These are phyloP conservation scores for Morone saxatilis DNA, from an alignment of 2,113 vertebrate genomes.

Conservation along the genomic window DNA sequence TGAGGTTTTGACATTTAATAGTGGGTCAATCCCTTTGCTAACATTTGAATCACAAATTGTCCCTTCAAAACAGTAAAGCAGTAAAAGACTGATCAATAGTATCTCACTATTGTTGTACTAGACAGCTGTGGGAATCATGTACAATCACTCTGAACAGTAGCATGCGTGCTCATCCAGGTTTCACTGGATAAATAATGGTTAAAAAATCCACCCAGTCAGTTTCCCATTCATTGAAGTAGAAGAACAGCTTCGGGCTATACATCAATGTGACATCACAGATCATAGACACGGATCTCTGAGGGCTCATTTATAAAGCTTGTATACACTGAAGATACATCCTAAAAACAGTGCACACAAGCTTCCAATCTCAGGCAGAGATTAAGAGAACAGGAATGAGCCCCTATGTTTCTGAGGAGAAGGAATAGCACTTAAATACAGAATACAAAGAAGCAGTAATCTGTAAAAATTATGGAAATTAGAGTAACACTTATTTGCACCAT, in stretches of 20 bases:
- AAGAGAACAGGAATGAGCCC: slow-evolving; percentile 44
- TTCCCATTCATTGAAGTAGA: slow-evolving; percentile 75
- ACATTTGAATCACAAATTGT: slow-evolving; percentile 39
- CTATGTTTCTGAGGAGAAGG: slow-evolving; percentile 19
- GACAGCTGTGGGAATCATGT: slow-evolving; percentile 37
- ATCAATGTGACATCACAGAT: slow-evolving; percentile 81
- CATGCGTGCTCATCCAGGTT: slow-evolving; percentile 50
- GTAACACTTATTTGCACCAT: slow-evolving; percentile 31
- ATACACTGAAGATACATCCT: slow-evolving; percentile 71
- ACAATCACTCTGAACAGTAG: slow-evolving; percentile 15
- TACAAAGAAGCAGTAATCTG: slow-evolving; percentile 44
- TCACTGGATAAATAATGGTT: slow-evolving; percentile 71
- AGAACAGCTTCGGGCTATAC: slow-evolving; percentile 80
- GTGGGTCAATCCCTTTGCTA: slow-evolving; percentile 14
- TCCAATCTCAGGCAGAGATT: slow-evolving; percentile 56
- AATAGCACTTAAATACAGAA: slow-evolving; percentile 45
- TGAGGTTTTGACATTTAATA: slow-evolving; percentile 33
- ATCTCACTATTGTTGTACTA: background rate
- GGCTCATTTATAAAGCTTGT: slow-evolving; percentile 81
- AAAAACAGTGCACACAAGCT: slow-evolving; percentile 61
- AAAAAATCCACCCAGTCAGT: slow-evolving; percentile 71
- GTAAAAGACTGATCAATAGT: slow-evolving; percentile 40
- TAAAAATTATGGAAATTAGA: slow-evolving; percentile 37
- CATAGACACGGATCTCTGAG: slow-evolving; percentile 73
- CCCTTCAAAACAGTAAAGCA: slow-evolving; percentile 12